phyloP scores from a whole-genome alignment of 2,888 invertebrate species.

The Steinernema hermaphroditum region DNA sequence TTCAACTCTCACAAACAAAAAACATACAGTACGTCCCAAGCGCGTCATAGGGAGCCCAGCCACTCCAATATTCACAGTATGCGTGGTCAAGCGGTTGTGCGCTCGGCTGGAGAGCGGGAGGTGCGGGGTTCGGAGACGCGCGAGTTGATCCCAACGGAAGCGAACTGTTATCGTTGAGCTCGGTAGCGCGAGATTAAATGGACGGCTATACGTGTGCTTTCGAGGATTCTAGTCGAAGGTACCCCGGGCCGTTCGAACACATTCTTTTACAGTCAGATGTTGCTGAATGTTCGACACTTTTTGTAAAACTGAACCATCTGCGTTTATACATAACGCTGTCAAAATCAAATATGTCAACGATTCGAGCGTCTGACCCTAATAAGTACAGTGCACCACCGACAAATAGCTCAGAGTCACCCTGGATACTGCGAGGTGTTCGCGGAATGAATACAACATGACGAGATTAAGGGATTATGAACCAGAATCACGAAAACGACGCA shows the following conservation, averaged over 20 bases:
- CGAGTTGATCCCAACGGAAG: conserved; percentile 13
- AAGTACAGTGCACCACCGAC: no score
- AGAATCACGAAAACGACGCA: background rate
- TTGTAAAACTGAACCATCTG: no score
- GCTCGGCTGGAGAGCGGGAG: background rate
- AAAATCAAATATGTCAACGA: no score
- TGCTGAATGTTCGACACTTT: no score
- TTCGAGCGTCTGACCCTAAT: no score
- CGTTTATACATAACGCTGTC: no score
- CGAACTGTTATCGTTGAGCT: background rate
- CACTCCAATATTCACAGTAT: no score
- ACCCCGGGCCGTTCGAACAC: conserved; percentile 29
- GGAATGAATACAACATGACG: background rate
- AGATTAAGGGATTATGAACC: conserved; percentile 24
- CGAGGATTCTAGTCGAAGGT: background rate
- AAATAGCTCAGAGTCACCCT: no score
- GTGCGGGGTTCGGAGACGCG: conserved; percentile 5
- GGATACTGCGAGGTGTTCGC: background rate
- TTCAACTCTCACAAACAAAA: no score
- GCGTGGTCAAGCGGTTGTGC: background rate
- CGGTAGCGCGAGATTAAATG: conserved; percentile 8
- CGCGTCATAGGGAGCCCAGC: no score
- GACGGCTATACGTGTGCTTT: conserved; percentile 23
- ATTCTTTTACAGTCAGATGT: background rate
- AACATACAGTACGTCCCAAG: no score